Conservation (phyloP, 30 jellyfish, hydroid and myxozoan genomes). For the Turritopsis dohrnii region DNA sequence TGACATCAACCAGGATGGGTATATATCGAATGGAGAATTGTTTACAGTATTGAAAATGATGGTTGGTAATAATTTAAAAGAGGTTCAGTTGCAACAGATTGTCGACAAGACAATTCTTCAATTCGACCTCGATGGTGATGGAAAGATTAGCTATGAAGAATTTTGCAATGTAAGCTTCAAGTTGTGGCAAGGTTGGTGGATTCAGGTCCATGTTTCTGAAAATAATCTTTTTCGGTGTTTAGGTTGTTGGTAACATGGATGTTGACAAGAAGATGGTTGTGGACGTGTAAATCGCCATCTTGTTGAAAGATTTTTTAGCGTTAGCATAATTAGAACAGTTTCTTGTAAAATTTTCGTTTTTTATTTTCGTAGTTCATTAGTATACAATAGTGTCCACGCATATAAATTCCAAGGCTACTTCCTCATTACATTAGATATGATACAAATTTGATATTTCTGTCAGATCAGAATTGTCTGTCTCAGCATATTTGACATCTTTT, state of each 20-base stretch:
- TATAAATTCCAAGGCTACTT: neutral
- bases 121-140: conserved; percentile 93
- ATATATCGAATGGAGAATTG: conserved; percentile 87
- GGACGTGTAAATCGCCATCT: conserved; percentile 46
- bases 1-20: conserved; percentile 94
- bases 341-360: neutral
- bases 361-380: neutral
- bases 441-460: neutral
- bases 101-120: conserved; percentile 94
- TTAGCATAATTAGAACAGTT: neutral
- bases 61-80: conserved; percentile 96
- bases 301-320: neutral
- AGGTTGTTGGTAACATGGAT: conserved; percentile 96
- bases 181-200: no score
- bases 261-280: conserved; percentile 97
- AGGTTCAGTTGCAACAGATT: conserved; percentile 90
- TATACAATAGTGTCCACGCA: neutral
- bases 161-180: conserved; percentile 75
- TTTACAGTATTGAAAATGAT: conserved; percentile 85
- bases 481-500: neutral
- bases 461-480: neutral
- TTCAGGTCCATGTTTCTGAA: no score
- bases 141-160: conserved; percentile 85
- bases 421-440: neutral
- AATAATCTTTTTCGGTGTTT: neutral